Conservation (phyloP, 2,888 invertebrate species). For the Cheilosia urbana region DNA sequence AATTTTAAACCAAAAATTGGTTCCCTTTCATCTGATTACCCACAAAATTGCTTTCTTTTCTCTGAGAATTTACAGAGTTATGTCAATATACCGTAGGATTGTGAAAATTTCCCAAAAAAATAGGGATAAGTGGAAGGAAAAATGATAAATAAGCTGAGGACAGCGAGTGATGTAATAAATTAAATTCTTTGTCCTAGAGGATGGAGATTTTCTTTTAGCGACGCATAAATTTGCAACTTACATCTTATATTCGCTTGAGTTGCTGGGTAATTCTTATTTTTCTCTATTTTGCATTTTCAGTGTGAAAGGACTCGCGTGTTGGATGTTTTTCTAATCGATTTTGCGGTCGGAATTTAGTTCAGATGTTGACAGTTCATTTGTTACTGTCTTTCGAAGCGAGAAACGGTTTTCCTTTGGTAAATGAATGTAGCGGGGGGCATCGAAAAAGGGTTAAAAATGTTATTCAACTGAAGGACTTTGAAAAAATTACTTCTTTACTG, state of each 20-base stretch:
- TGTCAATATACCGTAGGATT: neutral
- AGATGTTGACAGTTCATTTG: no score
- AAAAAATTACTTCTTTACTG: no score
- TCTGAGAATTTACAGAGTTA: neutral
- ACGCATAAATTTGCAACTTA: conserved; percentile 16
- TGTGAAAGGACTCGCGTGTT: neutral
- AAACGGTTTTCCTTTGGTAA: no score
- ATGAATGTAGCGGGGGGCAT: no score
- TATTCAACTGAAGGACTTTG: no score
- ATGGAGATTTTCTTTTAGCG: neutral
- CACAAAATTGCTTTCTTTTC: neutral
- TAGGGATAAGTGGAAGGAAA: neutral
- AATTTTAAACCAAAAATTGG: conserved; percentile 1
- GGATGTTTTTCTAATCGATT: neutral
- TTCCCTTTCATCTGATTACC: conserved; percentile 7
- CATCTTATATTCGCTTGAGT: conserved; percentile 3
- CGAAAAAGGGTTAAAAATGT: no score
- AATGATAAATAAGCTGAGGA: conserved; percentile 10
- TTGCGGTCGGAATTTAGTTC: neutral
- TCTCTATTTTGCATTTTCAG: conserved; percentile 11
- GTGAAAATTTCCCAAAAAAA: neutral
- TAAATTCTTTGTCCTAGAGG: neutral
- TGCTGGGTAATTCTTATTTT: neutral
- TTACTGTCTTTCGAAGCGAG: no score
- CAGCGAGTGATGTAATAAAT: conserved; percentile 11